phyloP scores from a whole-genome alignment of 2,113 vertebrate genomes.

The Ctenomys sociabilis region DNA sequence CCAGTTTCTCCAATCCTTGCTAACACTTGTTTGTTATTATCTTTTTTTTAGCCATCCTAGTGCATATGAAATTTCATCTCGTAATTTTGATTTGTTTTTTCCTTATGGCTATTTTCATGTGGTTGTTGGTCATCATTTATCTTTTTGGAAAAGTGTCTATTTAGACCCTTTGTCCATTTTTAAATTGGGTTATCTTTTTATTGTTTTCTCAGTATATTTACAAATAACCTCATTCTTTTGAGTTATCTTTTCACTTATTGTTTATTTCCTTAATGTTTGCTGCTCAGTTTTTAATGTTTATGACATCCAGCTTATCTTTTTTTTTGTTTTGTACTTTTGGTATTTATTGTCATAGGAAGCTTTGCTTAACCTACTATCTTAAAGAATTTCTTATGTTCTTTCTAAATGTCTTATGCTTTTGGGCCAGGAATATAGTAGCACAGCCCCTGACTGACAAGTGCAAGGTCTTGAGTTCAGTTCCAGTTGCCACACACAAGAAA shows the following conservation, averaged over 20 bases:
- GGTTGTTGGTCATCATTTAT: neutral
- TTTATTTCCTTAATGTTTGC: neutral
- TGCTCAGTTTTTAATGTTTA: conserved; percentile 6
- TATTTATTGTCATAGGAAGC: neutral
- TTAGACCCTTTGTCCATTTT: conserved; percentile 14
- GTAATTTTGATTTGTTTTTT: conserved; percentile 18
- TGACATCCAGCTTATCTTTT: neutral
- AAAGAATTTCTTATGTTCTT: neutral
- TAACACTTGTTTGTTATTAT: neutral
- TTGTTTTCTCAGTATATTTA: conserved; percentile 20
- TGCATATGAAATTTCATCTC: conserved; percentile 16
- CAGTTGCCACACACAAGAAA: no score
- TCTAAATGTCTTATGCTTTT: neutral
- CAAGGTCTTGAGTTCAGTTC: no score
- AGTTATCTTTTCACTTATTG: neutral
- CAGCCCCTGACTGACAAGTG: no score
- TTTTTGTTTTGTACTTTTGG: neutral
- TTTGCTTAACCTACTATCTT: neutral
- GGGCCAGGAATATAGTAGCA: no score
- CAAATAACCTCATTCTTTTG: neutral
- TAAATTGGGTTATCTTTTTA: neutral
- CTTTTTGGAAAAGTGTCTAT: neutral
- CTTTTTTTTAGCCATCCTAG: conserved; percentile 17
- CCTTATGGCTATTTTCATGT: conserved; percentile 40
- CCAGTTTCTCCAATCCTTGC: conserved; percentile 33